These are phyloP conservation scores for Xenops minutus DNA, from an alignment of 2,797 vertebrate species.

Conservation along the genomic window DNA sequence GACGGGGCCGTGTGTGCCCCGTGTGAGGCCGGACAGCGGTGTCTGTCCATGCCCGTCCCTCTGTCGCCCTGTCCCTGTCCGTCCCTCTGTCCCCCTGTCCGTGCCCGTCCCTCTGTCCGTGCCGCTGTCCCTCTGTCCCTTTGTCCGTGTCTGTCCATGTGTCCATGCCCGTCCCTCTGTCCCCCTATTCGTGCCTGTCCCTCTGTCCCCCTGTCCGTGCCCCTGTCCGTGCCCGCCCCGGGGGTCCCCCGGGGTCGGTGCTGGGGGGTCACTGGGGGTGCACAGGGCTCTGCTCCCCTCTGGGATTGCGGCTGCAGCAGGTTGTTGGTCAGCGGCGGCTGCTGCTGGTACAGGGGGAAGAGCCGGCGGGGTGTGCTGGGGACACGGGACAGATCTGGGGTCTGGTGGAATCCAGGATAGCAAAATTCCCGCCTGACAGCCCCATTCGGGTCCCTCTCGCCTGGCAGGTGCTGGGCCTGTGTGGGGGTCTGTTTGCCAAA, in stretches of 20 bases:
- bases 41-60: too few species aligned
- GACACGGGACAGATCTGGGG: not conserved
- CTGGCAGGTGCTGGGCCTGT: not conserved
- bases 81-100: too few species aligned
- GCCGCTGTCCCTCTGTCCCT: too few species aligned
- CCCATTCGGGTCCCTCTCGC: not conserved
- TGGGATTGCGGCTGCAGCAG: not conserved
- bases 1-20: not conserved
- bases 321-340: not conserved
- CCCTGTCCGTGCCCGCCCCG: not conserved
- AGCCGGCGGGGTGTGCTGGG: accelerated
- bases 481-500: not conserved
- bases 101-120: too few species aligned
- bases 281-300: not conserved
- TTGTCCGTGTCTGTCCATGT: too few species aligned
- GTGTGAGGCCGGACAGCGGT: too few species aligned
- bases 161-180: too few species aligned
- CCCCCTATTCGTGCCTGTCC: too few species aligned
- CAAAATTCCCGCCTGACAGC: not conserved
- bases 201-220: too few species aligned
- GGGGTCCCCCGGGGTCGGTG: not conserved
- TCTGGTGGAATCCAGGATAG: not conserved
- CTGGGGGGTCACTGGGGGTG: accelerated
- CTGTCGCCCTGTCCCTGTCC: too few species aligned
- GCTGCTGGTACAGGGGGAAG: not conserved